phyloP scores from a whole-genome alignment of 2,113 vertebrate species.

The Ceratotherium simum region DNA sequence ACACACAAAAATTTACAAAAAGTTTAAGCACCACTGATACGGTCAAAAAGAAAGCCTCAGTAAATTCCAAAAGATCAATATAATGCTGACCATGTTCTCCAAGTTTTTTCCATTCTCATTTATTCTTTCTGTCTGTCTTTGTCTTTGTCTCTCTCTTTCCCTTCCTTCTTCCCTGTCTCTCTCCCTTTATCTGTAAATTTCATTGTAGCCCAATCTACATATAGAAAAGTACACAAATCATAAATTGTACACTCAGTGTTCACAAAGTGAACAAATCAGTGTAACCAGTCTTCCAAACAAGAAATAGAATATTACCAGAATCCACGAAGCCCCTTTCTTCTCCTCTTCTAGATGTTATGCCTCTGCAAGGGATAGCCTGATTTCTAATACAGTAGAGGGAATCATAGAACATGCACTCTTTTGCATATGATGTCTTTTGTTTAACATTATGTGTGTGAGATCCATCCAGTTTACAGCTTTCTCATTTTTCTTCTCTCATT shows the following conservation, averaged over 20 bases:
- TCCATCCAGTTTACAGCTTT: neutral
- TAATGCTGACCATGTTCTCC: neutral
- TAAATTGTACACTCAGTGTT: neutral
- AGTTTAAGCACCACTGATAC: neutral
- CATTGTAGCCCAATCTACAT: neutral
- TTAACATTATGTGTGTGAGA: neutral
- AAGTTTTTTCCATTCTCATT: neutral
- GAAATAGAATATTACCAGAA: neutral
- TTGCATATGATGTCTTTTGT: neutral
- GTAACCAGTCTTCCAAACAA: neutral
- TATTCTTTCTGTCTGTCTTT: neutral
- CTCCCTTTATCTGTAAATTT: neutral
- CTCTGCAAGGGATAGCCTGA: neutral
- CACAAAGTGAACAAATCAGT: neutral
- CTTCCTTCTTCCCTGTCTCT: neutral
- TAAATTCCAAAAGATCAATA: neutral
- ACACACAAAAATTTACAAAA: neutral
- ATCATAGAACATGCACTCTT: neutral
- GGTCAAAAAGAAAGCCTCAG: neutral
- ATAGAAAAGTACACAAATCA: neutral
- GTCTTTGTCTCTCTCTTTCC: neutral
- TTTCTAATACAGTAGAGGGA: neutral
- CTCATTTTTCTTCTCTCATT: neutral
- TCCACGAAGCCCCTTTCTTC: neutral
- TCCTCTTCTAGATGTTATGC: neutral